Percentiles rank a stretch among this genome's conserved stretches.
Conservation (phyloP, 2,113 vertebrate species). For the Colaptes auratus region DNA sequence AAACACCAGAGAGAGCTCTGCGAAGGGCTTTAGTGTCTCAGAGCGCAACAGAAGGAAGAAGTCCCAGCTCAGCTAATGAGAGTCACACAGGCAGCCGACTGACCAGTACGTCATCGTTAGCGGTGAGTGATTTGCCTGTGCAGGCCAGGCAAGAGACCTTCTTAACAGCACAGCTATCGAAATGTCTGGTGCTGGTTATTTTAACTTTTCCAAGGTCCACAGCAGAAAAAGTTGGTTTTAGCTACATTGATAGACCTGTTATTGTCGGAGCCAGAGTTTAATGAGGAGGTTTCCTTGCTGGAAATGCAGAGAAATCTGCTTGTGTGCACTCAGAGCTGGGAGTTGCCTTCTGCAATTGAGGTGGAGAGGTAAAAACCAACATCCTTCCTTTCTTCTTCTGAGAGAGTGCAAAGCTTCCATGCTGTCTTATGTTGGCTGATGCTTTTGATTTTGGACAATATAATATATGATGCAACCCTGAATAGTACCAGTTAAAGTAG, state of each 20-base stretch:
- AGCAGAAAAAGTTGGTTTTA: neutral
- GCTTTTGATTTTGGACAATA: neutral
- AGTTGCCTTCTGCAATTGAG: neutral
- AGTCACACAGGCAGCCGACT: constrained; percentile 74
- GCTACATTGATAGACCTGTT: neutral
- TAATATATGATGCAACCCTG: neutral
- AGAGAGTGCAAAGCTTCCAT: neutral
- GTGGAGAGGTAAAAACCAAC: neutral
- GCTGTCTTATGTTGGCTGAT: neutral
- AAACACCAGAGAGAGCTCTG: constrained; percentile 93
- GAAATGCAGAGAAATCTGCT: neutral
- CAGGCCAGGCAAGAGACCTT: neutral
- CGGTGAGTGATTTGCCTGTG: constrained; percentile 78
- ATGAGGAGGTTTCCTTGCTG: neutral
- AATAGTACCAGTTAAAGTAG: neutral
- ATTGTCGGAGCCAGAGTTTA: neutral
- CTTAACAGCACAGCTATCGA: neutral
- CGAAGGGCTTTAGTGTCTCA: constrained; percentile 89
- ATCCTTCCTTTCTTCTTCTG: neutral
- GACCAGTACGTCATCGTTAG: constrained; percentile 84
- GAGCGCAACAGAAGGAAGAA: constrained; percentile 84
- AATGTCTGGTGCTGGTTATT: neutral
- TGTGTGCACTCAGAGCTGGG: neutral
- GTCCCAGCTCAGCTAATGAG: constrained; percentile 76
- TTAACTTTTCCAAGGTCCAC: neutral